Conservation (phyloP, 2,888 invertebrate species). For the Pollenia amentaria region DNA sequence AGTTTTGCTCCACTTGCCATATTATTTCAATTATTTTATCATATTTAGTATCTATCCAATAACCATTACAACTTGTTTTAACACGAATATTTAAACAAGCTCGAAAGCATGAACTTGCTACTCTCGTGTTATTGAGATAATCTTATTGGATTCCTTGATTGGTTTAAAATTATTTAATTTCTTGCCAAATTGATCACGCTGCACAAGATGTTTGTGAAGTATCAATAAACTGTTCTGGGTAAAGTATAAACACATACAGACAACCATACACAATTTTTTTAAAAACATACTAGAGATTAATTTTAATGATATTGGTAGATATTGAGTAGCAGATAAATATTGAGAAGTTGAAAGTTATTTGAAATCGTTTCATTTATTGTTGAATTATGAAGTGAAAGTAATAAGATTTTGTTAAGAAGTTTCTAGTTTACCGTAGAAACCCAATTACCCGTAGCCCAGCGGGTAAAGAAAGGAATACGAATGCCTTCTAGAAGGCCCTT, state of each 20-base stretch:
- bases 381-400: too few species aligned
- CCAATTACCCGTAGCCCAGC: too few species aligned
- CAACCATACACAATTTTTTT: too few species aligned
- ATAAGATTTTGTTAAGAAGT: too few species aligned
- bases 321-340: not conserved
- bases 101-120: not conserved
- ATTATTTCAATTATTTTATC: constrained; percentile 68
- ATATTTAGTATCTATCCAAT: constrained; percentile 40
- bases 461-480: too few species aligned
- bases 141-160: constrained; percentile 62
- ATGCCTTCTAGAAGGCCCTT: too few species aligned
- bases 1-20: constrained; percentile 64
- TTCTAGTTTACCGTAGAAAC: too few species aligned
- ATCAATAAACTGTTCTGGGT: not conserved
- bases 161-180: constrained; percentile 68
- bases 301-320: not conserved
- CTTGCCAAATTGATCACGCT: constrained; percentile 38
- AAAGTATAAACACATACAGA: too few species aligned
- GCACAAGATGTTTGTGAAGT: not conserved
- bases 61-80: not conserved
- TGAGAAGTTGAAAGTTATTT: not conserved
- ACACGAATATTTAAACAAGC: not conserved
- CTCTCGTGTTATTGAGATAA: constrained; percentile 22
- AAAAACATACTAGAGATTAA: not conserved
- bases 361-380: not conserved